These are phyloP conservation scores for Tetropium fuscum DNA, from an alignment of 2,888 invertebrate genomes.

Conservation along the genomic window DNA sequence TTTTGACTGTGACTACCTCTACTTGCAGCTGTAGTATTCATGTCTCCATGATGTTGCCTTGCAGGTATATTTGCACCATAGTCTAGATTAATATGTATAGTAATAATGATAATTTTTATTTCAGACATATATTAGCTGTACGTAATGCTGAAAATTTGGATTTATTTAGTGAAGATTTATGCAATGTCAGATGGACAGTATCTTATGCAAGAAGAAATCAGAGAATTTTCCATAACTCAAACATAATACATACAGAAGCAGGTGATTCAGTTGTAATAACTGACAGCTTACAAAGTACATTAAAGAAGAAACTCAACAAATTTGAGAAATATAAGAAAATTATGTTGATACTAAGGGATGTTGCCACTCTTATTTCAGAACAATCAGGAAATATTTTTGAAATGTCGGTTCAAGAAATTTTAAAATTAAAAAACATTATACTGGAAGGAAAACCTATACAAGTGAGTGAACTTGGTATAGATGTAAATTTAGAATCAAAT, in stretches of 20 bases:
- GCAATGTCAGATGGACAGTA: not conserved
- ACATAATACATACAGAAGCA: not conserved
- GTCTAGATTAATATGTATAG: not conserved
- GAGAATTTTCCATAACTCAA: slow-evolving; percentile 1
- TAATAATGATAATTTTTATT: not conserved
- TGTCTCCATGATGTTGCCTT: slow-evolving; percentile 1
- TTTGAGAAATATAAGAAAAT: not conserved
- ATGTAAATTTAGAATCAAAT: not conserved
- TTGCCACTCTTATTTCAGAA: slow-evolving; percentile 1
- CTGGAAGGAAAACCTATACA: not conserved
- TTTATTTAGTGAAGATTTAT: not conserved
- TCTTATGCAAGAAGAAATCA: not conserved
- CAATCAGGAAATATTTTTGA: not conserved
- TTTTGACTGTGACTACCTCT: not conserved
- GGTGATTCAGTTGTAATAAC: not conserved
- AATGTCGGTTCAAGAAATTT: not conserved
- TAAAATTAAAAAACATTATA: slow-evolving; percentile 1
- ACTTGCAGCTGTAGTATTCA: not conserved
- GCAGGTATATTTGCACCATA: not conserved
- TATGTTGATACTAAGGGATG: not conserved
- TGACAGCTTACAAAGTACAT: not conserved
- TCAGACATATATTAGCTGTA: not conserved
- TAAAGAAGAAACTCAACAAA: not conserved
- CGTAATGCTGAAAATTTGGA: not conserved
- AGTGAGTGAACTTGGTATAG: slow-evolving; percentile 1